Evolutionary conservation across 2,113 vertebrate species (phyloP).

Genomic region (Odobenus rosmarus): DNA sequence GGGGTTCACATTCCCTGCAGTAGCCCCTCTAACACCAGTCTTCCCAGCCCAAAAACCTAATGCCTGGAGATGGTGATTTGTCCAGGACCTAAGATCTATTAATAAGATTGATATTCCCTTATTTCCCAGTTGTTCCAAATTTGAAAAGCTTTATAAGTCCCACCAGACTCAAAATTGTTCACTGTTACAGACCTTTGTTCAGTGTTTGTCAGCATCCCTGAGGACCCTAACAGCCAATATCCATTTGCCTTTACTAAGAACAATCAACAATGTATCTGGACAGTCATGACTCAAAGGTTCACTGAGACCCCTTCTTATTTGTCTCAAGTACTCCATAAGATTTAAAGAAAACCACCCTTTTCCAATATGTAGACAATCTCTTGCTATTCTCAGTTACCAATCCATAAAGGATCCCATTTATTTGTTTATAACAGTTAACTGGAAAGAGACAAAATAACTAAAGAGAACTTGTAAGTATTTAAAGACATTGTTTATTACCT

Average conservation of each 20-base stretch:
- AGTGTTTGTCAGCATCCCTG: not conserved
- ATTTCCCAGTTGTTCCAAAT: not conserved
- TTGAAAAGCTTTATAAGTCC: not conserved
- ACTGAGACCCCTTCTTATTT: not conserved
- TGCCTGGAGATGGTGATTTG: not conserved
- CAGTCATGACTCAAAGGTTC: not conserved
- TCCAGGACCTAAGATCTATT: not conserved
- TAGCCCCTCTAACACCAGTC: not conserved
- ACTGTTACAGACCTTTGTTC: not conserved
- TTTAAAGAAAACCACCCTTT: not conserved
- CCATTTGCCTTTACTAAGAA: not conserved
- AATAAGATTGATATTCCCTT: not conserved
- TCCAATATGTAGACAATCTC: not conserved
- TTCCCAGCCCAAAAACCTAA: not conserved
- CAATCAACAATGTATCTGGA: not conserved
- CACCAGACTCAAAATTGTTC: not conserved
- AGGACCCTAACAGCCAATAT: not conserved
- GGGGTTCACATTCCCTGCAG: not conserved
- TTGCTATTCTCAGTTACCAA: not conserved
- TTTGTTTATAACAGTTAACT: not conserved
- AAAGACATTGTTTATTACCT: not conserved
- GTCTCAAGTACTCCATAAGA: not conserved
- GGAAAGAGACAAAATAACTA: not conserved
- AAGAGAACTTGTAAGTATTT: not conserved
- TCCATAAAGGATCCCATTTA: not conserved